Evolutionary conservation across 1,140 invertebrate genomes (phyloP), one percentile per base, ranked within the genome.

Genomic region (Drosophila ercepeae): DNA sequence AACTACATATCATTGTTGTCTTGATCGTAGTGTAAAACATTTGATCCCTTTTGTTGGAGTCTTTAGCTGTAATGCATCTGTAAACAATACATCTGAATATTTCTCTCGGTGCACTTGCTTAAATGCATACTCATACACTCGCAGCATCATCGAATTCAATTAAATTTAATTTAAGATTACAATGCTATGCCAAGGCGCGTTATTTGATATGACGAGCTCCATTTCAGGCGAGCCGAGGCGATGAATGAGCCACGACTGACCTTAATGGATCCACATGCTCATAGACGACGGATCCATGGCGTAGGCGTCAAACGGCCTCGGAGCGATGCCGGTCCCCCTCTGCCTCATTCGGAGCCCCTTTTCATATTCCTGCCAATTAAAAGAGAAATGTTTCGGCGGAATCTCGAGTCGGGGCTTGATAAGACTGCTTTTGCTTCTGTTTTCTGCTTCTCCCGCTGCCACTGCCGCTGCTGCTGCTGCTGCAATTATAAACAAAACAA

Each of bases 101-200:
- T 42, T 42, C 16, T 18, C 39, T 18, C 16, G 0, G 39, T 42
- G 39, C 39, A 42, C 13, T 36, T 36, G 34, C 32, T 34, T n/a
- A 34, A 34, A 34, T 34, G 36, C 36, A 16, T n/a, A 45, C 36
- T 57, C 53, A 67, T 55, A 42, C 53, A 72, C 42, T 29, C 27
- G 46, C 68, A 51, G 63, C 74, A 88, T 70, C 77, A 84, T 84
- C 82, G 82, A 75, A 89, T 90, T 90, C 89, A 90, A 90, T 90
- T 90, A 89, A 90, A 89, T 90, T 90, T 90, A 90, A 90, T 90
- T 90, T 89, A 86, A 90, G 89, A 86, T 86, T 82, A 78, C 75
- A 90, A 72, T 90, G 67, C 69, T 39, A 68, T 58, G 71, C 61
- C 60, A 65, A 75, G 61, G 60, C 72, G 72, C 71, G 70, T 58